phyloP scores from a whole-genome alignment of 1,140 invertebrate genomes.

The Laodelphax striatellus region DNA sequence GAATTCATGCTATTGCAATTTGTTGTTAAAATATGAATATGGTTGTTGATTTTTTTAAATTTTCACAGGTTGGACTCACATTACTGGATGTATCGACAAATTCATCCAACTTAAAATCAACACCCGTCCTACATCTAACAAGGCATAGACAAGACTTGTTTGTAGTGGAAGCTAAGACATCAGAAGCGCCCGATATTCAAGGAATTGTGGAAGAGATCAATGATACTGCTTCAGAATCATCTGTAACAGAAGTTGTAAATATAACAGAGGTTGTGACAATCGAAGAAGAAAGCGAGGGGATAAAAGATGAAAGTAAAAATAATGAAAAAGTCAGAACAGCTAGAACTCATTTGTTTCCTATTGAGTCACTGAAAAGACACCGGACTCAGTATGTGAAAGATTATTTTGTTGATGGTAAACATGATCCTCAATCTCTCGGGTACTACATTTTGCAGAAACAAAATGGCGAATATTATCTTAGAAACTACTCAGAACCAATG shows the following conservation, averaged over 20 bases:
- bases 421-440: not conserved
- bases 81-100: not conserved
- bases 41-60: not conserved
- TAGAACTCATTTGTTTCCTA: not conserved
- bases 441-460: not conserved
- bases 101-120: not conserved
- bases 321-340: not conserved
- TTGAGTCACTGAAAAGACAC: not conserved
- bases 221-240: not conserved
- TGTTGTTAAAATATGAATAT: too few species aligned
- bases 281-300: not conserved
- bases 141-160: not conserved
- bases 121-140: not conserved
- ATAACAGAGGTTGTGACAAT: not conserved
- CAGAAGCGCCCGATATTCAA: not conserved
- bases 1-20: too few species aligned
- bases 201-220: not conserved
- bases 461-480: not conserved
- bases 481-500: not conserved
- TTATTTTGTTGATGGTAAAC: not conserved
- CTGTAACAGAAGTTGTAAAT: not conserved
- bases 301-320: not conserved
- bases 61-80: not conserved
- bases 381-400: not conserved
- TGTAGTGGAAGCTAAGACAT: not conserved